Percentiles rank a stretch among this genome's conserved stretches.
phyloP scores from a whole-genome alignment of 2,797 vertebrate genomes.

The Sebastes glaucus region DNA sequence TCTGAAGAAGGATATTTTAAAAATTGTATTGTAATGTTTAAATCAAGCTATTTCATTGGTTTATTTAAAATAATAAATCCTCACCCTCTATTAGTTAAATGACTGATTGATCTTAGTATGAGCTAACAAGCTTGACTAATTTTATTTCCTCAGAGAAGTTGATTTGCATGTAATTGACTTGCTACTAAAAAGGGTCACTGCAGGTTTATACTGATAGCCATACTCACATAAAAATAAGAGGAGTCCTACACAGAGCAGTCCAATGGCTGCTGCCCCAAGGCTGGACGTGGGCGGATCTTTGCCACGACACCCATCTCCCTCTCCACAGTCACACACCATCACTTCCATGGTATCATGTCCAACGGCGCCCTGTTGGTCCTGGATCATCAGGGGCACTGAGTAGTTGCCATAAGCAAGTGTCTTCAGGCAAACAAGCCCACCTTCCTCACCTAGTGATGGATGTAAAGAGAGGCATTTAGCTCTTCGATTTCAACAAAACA shows the following conservation, averaged over 20 bases:
- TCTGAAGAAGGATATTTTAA: neutral
- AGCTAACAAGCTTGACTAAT: neutral
- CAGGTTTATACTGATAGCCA: neutral
- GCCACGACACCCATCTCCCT: constrained; percentile 45
- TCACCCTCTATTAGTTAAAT: neutral
- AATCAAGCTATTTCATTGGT: neutral
- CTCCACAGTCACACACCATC: constrained; percentile 80
- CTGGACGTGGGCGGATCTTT: neutral
- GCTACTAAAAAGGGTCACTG: neutral
- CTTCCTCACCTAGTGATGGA: constrained; percentile 70
- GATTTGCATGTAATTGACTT: neutral
- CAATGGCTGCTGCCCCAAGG: constrained; percentile 66
- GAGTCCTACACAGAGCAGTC: constrained; percentile 61
- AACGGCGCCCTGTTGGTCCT: constrained; percentile 79
- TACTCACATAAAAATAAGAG: constrained; percentile 82
- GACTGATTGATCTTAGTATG: neutral
- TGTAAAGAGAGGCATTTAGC: neutral
- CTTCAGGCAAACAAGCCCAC: constrained; percentile 71
- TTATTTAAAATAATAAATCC: neutral
- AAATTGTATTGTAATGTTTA: neutral
- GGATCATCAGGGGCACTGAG: constrained; percentile 78
- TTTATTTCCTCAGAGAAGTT: neutral
- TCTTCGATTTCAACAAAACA: neutral
- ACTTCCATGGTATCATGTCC: constrained; percentile 63
- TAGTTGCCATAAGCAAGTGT: constrained; percentile 80